Evolutionary conservation across 1,140 invertebrate species (phyloP).

Genomic region (Apis mellifera): DNA sequence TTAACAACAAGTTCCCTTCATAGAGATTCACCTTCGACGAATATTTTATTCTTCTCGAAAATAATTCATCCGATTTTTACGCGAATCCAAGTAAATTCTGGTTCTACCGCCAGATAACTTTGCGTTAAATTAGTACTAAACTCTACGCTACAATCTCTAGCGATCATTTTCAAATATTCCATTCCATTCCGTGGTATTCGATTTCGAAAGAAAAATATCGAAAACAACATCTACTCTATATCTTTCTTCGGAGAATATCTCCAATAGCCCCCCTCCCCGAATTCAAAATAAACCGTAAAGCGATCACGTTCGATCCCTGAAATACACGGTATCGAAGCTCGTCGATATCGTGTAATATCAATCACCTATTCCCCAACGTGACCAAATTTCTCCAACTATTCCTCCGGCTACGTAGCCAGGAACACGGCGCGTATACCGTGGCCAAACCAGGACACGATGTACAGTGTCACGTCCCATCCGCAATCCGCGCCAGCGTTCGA

Average conservation of each 20-base stretch:
- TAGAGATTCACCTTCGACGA: no score
- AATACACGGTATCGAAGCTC: no score
- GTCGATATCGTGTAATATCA: no score
- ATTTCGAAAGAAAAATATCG: not conserved
- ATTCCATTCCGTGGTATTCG: not conserved
- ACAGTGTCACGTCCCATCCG: not conserved
- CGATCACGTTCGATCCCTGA: not conserved
- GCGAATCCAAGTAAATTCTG: no score
- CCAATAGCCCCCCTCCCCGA: not conserved
- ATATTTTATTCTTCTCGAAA: not conserved
- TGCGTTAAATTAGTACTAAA: no score
- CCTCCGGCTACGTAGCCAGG: not conserved
- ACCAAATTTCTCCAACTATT: no score
- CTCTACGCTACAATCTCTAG: no score
- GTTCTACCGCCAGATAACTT: no score
- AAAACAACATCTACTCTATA: not conserved
- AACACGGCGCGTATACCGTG: conserved; percentile 6
- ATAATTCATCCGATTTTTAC: not conserved
- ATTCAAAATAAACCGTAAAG: not conserved
- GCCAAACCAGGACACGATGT: conserved; percentile 35
- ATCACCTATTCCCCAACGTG: not conserved
- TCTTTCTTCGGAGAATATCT: not conserved
- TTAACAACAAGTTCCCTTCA: no score
- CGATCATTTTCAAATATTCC: not conserved
- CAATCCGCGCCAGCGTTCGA: not conserved